A percentile compares a stretch with the other conserved stretches of the same genome.
Conservation (phyloP, 2,797 vertebrate genomes). For the Peromyscus melanophrys region DNA sequence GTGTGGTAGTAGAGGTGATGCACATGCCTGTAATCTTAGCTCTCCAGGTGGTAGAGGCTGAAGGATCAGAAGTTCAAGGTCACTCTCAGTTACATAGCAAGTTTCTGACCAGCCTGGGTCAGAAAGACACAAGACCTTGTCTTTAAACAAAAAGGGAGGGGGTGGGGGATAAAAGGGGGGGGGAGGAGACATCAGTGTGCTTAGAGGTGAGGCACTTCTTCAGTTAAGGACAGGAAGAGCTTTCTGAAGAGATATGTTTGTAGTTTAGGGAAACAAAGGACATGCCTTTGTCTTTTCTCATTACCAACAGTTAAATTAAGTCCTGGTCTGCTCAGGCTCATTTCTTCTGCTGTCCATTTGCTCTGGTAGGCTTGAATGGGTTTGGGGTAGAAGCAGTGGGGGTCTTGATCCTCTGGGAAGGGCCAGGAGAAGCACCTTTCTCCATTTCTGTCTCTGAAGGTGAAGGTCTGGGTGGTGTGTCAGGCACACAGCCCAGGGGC, state of each 20-base stretch:
- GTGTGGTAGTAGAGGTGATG: not conserved
- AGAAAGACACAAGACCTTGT: not conserved
- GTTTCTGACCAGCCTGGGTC: not conserved
- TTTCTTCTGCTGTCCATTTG: not conserved
- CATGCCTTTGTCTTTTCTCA: constrained; percentile 37
- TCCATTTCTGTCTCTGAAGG: not conserved
- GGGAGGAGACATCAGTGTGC: not conserved
- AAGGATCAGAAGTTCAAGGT: not conserved
- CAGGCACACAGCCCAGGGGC: not conserved
- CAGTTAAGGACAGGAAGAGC: not conserved
- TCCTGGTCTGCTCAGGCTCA: not conserved
- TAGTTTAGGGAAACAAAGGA: not conserved
- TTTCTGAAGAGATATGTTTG: not conserved
- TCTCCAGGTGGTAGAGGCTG: not conserved
- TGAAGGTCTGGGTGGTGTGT: too few relatives aligned
- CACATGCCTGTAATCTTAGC: not conserved
- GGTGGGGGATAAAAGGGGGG: not conserved
- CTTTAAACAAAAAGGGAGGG: not conserved
- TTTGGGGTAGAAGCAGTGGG: not conserved
- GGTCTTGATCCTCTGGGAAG: not conserved
- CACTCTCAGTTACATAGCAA: not conserved
- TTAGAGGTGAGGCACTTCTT: not conserved
- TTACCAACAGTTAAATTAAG: not conserved
- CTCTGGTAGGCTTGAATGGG: not conserved
- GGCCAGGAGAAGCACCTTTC: not conserved